Percentiles rank a stretch among this genome's conserved stretches.
Evolutionary conservation across 2,113 vertebrate species (phyloP).

Genomic region (Microtus ochrogaster): DNA sequence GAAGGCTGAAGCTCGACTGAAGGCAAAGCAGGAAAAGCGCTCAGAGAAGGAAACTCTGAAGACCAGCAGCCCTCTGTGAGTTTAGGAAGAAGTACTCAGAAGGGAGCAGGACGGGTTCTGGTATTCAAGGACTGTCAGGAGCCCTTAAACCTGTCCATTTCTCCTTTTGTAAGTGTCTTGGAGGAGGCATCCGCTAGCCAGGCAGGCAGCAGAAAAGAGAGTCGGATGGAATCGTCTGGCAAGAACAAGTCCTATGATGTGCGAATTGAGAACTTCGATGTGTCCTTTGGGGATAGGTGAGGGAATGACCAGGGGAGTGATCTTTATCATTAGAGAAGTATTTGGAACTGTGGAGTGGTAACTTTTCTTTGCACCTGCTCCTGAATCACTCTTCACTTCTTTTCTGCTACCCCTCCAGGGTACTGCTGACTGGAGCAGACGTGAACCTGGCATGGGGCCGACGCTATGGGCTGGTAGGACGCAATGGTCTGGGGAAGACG

Average conservation of each 20-base stretch:
- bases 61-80: constrained; percentile 89
- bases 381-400: not conserved
- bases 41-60: constrained; percentile 93
- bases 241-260: constrained; percentile 98
- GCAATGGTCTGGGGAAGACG: constrained; percentile 97
- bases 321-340: constrained; percentile 1
- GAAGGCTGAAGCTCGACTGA: constrained; percentile 97
- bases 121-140: not conserved
- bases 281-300: constrained; percentile 98
- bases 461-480: constrained; percentile 95
- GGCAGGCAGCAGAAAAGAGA: constrained; percentile 97
- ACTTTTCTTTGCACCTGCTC: not conserved
- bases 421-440: constrained; percentile 94
- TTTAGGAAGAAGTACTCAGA: not conserved
- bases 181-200: constrained; percentile 99
- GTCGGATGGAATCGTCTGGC: constrained; percentile 93
- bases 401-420: constrained; percentile 83
- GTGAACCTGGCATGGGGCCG: constrained; percentile 92
- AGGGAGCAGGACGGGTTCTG: not conserved
- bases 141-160: not conserved
- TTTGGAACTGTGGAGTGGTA: not conserved
- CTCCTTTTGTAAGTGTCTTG: constrained; percentile 89
- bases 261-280: constrained; percentile 98
- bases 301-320: not conserved
- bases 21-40: constrained; percentile 94